Percentiles rank a stretch among this genome's conserved stretches.
Conservation (phyloP, 2,888 invertebrate species). For the Dexiosoma caninum region DNA sequence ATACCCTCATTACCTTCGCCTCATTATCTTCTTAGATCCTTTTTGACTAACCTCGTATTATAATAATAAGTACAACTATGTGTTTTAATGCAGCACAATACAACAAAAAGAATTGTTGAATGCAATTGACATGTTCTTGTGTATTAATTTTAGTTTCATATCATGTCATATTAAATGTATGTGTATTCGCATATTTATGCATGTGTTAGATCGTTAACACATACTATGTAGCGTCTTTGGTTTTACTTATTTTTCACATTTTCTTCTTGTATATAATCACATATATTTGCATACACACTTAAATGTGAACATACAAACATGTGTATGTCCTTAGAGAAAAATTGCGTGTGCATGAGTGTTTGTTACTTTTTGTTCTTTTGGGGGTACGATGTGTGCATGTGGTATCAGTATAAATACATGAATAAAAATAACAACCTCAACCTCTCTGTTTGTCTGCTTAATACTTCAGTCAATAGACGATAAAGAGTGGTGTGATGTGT, state of each 20-base stretch:
- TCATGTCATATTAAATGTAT: slow-evolving; percentile 30
- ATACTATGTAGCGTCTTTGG: neutral
- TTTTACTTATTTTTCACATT: neutral
- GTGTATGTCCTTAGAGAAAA: neutral
- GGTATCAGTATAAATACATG: slow-evolving; percentile 42
- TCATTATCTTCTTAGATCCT: no score
- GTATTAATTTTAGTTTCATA: slow-evolving; percentile 52
- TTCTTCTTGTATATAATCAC: neutral
- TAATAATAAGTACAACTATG: neutral
- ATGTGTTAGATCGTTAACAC: neutral
- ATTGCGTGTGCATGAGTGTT: neutral
- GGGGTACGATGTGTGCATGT: neutral
- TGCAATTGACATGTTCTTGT: slow-evolving; percentile 58
- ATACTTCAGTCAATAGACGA: slow-evolving; percentile 55
- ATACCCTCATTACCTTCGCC: no score
- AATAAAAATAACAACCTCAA: slow-evolving; percentile 41
- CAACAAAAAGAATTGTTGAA: slow-evolving; percentile 31
- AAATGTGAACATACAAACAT: neutral
- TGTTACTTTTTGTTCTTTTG: slow-evolving; percentile 5
- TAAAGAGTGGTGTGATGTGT: slow-evolving; percentile 31
- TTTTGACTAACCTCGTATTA: neutral
- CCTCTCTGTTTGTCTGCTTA: slow-evolving; percentile 45
- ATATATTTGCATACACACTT: neutral
- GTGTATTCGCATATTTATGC: neutral
- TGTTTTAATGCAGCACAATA: slow-evolving; percentile 11